A percentile compares a stretch with the other conserved stretches of the same genome.
phyloP scores from a whole-genome alignment of 2,888 invertebrate species.

The Acholoe squamosa region DNA sequence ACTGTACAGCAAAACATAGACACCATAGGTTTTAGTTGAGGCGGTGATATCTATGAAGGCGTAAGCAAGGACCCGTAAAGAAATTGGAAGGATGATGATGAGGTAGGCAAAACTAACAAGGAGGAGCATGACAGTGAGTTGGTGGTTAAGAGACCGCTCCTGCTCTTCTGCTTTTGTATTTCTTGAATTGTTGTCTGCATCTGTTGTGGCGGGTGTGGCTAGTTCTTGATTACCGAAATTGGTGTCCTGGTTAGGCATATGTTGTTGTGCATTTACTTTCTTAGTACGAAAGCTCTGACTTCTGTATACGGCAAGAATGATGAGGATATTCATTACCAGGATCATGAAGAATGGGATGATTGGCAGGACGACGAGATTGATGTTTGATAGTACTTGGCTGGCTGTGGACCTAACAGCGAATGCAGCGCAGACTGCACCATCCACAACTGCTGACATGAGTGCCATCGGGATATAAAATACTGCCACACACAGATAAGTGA shows the following conservation, averaged over 20 bases:
- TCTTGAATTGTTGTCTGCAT: neutral
- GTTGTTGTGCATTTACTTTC: neutral
- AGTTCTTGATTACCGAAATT: neutral
- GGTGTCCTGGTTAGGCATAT: neutral
- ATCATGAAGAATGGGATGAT: slow-evolving; percentile 11
- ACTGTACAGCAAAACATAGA: slow-evolving; percentile 18
- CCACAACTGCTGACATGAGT: neutral
- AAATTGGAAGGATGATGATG: slow-evolving; percentile 31
- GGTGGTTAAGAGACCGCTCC: neutral
- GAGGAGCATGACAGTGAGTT: slow-evolving; percentile 1
- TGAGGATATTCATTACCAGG: slow-evolving; percentile 7
- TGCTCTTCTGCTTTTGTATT: neutral
- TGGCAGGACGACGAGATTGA: neutral
- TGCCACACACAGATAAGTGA: neutral
- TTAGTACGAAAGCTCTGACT: neutral
- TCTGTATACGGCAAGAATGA: neutral
- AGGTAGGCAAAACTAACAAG: slow-evolving; percentile 38
- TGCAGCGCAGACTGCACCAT: neutral
- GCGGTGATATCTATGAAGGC: neutral
- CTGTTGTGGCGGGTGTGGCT: neutral
- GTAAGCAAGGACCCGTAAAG: neutral
- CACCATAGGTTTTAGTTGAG: slow-evolving; percentile 3
- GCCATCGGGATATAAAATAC: slow-evolving; percentile 31
- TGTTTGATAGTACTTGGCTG: neutral
- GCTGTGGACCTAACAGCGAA: neutral